These are phyloP conservation scores for Brachystomella parvula DNA, from an alignment of 1,140 invertebrate species.

Conservation along the genomic window DNA sequence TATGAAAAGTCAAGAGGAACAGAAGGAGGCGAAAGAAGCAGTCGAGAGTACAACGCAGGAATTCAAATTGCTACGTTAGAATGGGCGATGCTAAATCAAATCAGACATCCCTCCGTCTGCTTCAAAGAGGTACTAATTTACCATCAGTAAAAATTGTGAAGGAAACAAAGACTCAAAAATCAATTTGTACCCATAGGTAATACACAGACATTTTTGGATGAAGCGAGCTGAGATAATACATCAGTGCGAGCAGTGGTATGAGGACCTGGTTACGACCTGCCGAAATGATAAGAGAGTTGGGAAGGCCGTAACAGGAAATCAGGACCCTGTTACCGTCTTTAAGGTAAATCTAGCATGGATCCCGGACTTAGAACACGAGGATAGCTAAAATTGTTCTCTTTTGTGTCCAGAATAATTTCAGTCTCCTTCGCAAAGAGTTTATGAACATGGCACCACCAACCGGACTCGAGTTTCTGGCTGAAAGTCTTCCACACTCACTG, in stretches of 20 bases:
- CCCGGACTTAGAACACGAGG: too few relatives aligned
- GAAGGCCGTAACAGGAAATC: constrained; percentile 65
- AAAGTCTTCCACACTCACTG: neutral
- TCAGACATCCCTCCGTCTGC: constrained; percentile 81
- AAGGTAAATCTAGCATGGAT: too few relatives aligned
- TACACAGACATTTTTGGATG: constrained; percentile 89
- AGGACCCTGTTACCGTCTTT: constrained; percentile 53
- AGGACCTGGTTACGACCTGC: constrained; percentile 64
- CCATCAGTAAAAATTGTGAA: neutral
- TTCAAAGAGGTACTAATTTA: constrained; percentile 68
- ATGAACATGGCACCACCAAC: constrained; percentile 45
- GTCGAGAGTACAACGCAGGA: constrained; percentile 89
- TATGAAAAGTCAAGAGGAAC: constrained; percentile 88
- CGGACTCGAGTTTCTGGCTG: constrained; percentile 39
- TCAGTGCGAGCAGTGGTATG: constrained; percentile 83
- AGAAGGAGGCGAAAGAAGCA: constrained; percentile 74
- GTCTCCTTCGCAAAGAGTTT: constrained; percentile 47
- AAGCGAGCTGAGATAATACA: constrained; percentile 82
- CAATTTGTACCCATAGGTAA: constrained; percentile 57
- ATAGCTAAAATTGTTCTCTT: neutral
- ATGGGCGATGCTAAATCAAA: constrained; percentile 93
- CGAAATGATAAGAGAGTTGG: constrained; percentile 62
- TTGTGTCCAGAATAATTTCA: constrained; percentile 45
- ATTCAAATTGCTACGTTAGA: constrained; percentile 89
- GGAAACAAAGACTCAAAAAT: too few relatives aligned